Conservation (phyloP, 2,113 vertebrate genomes). For the Geothlypis trichas region DNA sequence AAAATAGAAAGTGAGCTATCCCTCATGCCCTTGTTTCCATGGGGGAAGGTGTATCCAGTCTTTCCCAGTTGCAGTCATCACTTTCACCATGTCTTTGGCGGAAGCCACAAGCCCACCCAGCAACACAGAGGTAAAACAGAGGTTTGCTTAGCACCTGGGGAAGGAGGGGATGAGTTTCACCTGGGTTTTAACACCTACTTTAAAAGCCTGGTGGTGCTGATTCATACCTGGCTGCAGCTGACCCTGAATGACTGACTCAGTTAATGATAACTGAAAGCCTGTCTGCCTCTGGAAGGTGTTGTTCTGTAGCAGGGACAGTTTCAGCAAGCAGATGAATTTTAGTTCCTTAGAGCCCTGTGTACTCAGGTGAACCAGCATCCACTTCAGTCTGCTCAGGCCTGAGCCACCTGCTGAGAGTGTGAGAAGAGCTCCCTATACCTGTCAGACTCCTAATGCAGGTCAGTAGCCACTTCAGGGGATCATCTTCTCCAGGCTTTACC, state of each 20-base stretch:
- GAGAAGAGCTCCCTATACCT: neutral
- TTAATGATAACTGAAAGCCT: neutral
- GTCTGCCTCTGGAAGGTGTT: neutral
- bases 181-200: neutral
- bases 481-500: neutral
- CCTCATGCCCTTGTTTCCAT: neutral
- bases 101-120: neutral
- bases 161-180: neutral
- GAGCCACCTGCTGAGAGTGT: neutral
- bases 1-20: neutral
- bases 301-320: neutral
- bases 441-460: constrained; percentile 10
- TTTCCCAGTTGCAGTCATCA: neutral
- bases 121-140: neutral
- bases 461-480: neutral
- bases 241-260: neutral
- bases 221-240: neutral
- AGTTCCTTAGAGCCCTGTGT: neutral
- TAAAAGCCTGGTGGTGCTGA: neutral
- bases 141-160: neutral
- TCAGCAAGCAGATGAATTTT: neutral
- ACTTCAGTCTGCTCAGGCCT: neutral
- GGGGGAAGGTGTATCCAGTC: neutral
- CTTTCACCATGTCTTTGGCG: neutral
- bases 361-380: neutral